phyloP scores from a whole-genome alignment of 2,888 invertebrate genomes.

The Agriopis marginaria region DNA sequence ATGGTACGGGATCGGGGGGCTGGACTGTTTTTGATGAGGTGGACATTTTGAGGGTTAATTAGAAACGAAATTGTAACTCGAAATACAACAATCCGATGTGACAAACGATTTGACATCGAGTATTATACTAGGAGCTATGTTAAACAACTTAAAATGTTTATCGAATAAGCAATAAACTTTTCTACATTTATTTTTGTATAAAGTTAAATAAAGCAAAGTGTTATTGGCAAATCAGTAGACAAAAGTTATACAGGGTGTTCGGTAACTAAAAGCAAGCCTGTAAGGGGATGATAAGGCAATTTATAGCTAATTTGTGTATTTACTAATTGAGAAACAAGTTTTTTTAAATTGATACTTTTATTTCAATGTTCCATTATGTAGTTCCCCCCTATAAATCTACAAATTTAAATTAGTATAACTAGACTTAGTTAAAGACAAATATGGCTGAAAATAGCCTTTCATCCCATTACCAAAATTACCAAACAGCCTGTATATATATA shows the following conservation, averaged over 20 bases:
- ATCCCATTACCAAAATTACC: too few relatives aligned
- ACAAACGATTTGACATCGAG: constrained; percentile 20
- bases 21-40: neutral
- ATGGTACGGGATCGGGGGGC: neutral
- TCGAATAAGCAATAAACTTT: constrained; percentile 46
- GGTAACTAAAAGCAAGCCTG: too few relatives aligned
- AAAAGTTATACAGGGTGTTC: neutral
- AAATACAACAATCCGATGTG: constrained; percentile 4
- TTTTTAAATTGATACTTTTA: too few relatives aligned
- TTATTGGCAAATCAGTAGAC: neutral
- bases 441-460: too few relatives aligned
- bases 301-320: too few relatives aligned
- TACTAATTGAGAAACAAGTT: too few relatives aligned
- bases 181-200: constrained; percentile 49
- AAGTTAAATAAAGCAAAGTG: constrained; percentile 42
- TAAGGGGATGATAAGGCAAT: too few relatives aligned
- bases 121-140: constrained; percentile 9
- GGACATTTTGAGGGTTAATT: neutral
- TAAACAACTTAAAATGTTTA: constrained; percentile 7
- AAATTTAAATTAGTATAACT: too few relatives aligned
- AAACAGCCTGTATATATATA: constrained; percentile 22
- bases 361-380: too few relatives aligned
- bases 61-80: constrained; percentile 4
- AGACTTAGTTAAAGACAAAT: too few relatives aligned
- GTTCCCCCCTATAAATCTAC: too few relatives aligned